Evolutionary conservation across 2,113 vertebrate genomes (phyloP), one percentile per base, ranked within the genome.

Genomic region (Steatornis caripensis): DNA sequence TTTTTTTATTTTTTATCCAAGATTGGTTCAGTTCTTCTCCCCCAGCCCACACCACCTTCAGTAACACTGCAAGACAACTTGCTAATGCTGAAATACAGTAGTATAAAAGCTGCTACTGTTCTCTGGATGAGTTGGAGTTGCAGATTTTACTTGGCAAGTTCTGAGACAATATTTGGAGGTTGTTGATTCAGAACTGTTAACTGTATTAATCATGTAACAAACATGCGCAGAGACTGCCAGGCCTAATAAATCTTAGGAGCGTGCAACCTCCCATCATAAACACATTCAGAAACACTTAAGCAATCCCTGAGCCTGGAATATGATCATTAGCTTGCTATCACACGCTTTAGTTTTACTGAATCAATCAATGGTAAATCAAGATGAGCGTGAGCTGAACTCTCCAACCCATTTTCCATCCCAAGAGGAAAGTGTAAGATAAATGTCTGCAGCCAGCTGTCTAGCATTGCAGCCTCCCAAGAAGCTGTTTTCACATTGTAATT

Each of bases 181-280:
- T 86, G 95, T 96, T 96, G 96, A 94, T 91, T 70, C 94, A 83
- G 87, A 96, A 90, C 90, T 43, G 30, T 78, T 60, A 46, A 85
- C 74, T 19, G 79, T 85, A 96, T 98, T 97, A 94, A 98, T 97
- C 97, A 97, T 8, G 81, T 82, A 87, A 74, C 90, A 97, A 97
- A 96, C 95, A 87, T 58, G 39, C 21, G 4, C 57, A 7, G 6
- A 3, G 57, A 34, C 74, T 95, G 97, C 97, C 97, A 98, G 95
- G 43, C 60, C 77, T 64, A 24, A 84, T 97, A 97, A 98, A 97
- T 96, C 97, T 90, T 84, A 39, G 58, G 46, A 55, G 65, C 39
- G 0, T 83, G 87, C 92, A 93, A 55, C 89, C 94, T 91, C 97
- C 93, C 95, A 29, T 94, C 96, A 90, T 90, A 95, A 97, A 98